These are phyloP conservation scores for Colaptes auratus DNA, from an alignment of 2,113 vertebrate species.

Conservation along the genomic window DNA sequence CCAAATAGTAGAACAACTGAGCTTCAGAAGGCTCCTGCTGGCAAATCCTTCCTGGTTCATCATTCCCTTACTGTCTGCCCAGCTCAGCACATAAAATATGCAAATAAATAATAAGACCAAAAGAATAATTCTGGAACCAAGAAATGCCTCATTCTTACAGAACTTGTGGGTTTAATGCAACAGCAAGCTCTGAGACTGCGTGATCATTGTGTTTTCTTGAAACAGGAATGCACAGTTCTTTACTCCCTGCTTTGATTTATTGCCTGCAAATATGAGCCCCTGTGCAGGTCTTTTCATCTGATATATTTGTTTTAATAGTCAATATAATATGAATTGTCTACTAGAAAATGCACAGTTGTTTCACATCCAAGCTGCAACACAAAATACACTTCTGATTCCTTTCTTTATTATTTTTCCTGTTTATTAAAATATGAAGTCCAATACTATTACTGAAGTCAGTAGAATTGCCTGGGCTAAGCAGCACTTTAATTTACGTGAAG, in stretches of 20 bases:
- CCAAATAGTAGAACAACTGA: not conserved
- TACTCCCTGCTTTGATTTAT: not conserved
- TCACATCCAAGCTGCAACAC: not conserved
- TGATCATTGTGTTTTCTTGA: not conserved
- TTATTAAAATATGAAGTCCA: not conserved
- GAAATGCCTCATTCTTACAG: not conserved
- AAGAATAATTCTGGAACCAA: not conserved
- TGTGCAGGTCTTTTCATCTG: not conserved
- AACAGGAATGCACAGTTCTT: not conserved
- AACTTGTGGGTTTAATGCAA: not conserved
- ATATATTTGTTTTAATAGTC: constrained; percentile 5
- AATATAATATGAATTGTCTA: not conserved
- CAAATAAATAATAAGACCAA: not conserved
- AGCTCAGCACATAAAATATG: not conserved
- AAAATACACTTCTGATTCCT: not conserved
- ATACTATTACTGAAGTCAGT: not conserved
- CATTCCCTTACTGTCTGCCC: not conserved
- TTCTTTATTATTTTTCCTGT: not conserved
- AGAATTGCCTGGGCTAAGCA: not conserved
- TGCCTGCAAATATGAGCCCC: not conserved
- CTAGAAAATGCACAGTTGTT: constrained; percentile 16
- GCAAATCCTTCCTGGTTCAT: not conserved
- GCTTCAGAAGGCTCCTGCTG: not conserved
- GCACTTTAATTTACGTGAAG: not conserved
- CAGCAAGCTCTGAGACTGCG: not conserved